Conservation (phyloP, 2,113 vertebrate genomes). For the Columba janthina region DNA sequence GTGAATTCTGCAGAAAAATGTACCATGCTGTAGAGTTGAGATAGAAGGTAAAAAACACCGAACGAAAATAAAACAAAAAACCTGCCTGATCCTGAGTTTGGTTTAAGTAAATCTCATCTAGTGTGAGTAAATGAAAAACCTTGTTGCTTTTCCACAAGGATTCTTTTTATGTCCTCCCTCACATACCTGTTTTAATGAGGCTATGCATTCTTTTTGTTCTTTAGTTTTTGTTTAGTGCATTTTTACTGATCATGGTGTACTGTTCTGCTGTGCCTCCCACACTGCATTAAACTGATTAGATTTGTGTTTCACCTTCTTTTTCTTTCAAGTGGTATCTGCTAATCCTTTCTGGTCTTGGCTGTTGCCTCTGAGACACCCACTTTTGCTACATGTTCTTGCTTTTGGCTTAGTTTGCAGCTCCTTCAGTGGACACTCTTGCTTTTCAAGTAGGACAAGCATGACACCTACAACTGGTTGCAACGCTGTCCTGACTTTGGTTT, state of each 20-base stretch:
- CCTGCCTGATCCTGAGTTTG: not conserved
- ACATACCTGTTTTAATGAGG: not conserved
- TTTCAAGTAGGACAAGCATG: constrained; percentile 18
- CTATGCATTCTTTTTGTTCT: not conserved
- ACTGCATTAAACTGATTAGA: not conserved
- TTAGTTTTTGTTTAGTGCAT: not conserved
- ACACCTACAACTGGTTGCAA: not conserved
- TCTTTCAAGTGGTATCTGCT: not conserved
- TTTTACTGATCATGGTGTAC: not conserved
- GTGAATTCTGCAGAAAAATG: not conserved
- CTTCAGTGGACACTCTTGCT: not conserved
- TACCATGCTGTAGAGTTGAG: not conserved
- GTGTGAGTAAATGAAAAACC: not conserved
- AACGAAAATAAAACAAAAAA: not conserved
- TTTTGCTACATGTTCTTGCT: not conserved
- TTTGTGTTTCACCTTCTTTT: not conserved
- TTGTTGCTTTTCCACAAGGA: not conserved
- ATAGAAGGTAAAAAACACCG: not conserved
- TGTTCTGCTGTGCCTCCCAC: not conserved
- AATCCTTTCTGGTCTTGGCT: not conserved
- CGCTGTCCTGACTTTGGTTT: not conserved
- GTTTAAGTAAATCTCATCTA: not conserved
- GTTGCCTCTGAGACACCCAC: not conserved
- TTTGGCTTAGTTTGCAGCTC: constrained; percentile 7
- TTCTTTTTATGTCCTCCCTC: not conserved